Conservation (phyloP, 2,888 invertebrate species). For the Patella caerulea region DNA sequence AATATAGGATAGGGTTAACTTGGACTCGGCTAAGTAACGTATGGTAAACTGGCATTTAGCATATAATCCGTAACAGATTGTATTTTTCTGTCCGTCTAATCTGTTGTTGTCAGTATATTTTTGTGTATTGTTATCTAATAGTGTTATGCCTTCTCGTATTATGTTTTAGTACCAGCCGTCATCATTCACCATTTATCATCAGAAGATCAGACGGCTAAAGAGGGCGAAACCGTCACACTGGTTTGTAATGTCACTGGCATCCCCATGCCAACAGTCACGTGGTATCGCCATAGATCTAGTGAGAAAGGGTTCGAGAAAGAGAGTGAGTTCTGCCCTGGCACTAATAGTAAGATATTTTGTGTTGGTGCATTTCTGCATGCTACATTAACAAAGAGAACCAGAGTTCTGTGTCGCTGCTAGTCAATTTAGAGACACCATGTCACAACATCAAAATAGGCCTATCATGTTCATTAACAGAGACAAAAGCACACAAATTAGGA, state of each 20-base stretch:
- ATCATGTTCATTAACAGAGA: too few relatives aligned
- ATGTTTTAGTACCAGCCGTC: slow-evolving; percentile 87
- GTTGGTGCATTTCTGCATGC: slow-evolving; percentile 13
- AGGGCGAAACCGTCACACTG: slow-evolving; percentile 93
- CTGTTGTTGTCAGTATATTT: too few relatives aligned
- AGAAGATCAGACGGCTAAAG: slow-evolving; percentile 86
- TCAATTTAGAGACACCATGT: too few relatives aligned
- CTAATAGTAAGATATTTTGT: slow-evolving; percentile 40
- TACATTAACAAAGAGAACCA: not conserved
- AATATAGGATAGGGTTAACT: too few relatives aligned
- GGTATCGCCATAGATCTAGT: slow-evolving; percentile 75
- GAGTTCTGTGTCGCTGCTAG: too few relatives aligned
- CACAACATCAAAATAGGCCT: too few relatives aligned
- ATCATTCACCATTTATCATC: slow-evolving; percentile 89
- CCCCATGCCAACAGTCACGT: slow-evolving; percentile 90
- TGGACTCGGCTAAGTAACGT: too few relatives aligned
- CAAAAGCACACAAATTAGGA: too few relatives aligned
- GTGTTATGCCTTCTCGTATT: not conserved
- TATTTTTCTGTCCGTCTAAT: too few relatives aligned
- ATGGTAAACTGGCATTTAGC: too few relatives aligned
- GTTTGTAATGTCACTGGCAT: slow-evolving; percentile 83
- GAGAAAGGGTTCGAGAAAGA: slow-evolving; percentile 37
- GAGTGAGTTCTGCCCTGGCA: slow-evolving; percentile 48
- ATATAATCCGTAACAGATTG: too few relatives aligned
- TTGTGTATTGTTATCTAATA: not conserved